Conservation (phyloP, 2,888 invertebrate species). For the Lasioglossum leucozonium region DNA sequence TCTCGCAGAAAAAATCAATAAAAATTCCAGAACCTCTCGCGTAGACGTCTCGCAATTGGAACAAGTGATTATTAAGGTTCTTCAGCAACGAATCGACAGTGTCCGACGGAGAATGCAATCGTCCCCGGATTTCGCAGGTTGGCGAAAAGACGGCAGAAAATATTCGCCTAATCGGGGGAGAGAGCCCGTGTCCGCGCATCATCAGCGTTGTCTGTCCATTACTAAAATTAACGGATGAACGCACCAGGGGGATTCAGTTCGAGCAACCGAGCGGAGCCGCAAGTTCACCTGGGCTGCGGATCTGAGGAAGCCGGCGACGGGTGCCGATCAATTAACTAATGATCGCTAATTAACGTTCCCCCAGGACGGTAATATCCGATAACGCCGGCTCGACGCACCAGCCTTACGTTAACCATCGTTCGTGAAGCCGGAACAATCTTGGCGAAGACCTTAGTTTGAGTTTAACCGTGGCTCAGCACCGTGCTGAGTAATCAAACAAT, state of each 20-base stretch:
- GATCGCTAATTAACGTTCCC: constrained; percentile 79
- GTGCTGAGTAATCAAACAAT: constrained; percentile 85
- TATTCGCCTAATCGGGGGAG: constrained; percentile 1
- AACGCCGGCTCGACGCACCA: constrained; percentile 68
- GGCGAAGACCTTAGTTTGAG: constrained; percentile 80
- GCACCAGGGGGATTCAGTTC: constrained; percentile 68
- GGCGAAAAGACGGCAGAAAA: not conserved
- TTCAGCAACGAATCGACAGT: not conserved
- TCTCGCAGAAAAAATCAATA: no score
- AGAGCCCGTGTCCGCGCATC: constrained; percentile 41
- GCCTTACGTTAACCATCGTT: constrained; percentile 70
- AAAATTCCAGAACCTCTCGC: no score
- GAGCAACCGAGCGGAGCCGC: constrained; percentile 41
- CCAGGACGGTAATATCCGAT: constrained; percentile 75
- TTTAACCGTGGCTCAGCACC: constrained; percentile 82
- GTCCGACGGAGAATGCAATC: not conserved
- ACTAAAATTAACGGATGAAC: constrained; percentile 72
- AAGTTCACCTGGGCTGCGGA: constrained; percentile 49
- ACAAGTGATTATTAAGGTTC: no score
- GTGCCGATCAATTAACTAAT: constrained; percentile 79
- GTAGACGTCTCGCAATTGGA: no score
- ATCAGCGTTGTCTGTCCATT: constrained; percentile 67
- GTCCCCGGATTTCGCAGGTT: not conserved
- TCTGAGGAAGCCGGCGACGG: constrained; percentile 67
- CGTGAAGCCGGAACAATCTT: constrained; percentile 74